phyloP scores from a whole-genome alignment of 37 sponge, comb jelly and placozoan species.

The Aplysina aerophoba region DNA sequence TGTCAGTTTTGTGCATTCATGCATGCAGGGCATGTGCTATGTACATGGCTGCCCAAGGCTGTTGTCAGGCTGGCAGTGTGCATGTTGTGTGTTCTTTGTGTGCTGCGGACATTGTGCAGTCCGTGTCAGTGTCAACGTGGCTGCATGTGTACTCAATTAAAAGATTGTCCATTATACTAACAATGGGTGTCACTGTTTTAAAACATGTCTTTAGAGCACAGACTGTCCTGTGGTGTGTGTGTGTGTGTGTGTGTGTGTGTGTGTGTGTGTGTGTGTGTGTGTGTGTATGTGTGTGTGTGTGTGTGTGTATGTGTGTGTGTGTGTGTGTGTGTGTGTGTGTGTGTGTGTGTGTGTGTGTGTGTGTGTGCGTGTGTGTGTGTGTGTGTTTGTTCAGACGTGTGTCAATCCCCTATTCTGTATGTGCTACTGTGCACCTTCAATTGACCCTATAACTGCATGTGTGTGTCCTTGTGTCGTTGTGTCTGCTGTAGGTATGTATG shows the following conservation, averaged over 20 bases:
- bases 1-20: no score
- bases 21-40: no score
- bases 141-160: background rate
- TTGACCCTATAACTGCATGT: no score
- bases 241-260: constrained; percentile 29
- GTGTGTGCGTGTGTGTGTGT: constrained; percentile 22
- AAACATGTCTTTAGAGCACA: background rate
- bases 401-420: no score
- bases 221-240: constrained; percentile 1
- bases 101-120: no score
- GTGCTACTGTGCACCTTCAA: no score
- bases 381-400: no score
- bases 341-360: constrained; percentile 22
- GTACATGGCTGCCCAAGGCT: no score
- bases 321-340: constrained; percentile 19
- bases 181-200: background rate
- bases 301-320: constrained; percentile 8
- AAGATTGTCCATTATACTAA: no score
- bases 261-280: constrained; percentile 13
- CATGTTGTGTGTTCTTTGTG: no score
- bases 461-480: background rate
- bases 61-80: no score
- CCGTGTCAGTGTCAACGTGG: background rate
- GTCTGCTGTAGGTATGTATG: background rate
- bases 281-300: constrained; percentile 13